These are phyloP conservation scores for Neodiprion fabricii DNA, from an alignment of 1,140 invertebrate genomes.

Conservation along the genomic window DNA sequence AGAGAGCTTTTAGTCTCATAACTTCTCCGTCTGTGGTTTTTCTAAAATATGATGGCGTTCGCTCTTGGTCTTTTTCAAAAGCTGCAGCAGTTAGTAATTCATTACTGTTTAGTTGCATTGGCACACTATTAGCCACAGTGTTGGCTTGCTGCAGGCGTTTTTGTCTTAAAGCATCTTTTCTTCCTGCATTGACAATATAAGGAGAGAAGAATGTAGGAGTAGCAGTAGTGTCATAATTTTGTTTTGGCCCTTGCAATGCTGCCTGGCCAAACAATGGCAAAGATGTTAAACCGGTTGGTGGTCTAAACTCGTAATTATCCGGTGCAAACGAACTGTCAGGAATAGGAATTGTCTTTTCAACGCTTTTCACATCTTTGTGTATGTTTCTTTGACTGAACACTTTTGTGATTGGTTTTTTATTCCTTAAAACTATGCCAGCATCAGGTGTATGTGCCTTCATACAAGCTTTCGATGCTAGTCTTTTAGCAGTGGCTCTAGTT, in stretches of 20 bases:
- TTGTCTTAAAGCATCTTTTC: constrained; percentile 58
- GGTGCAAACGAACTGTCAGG: constrained; percentile 38
- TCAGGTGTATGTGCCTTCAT: constrained; percentile 5
- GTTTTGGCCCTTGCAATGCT: constrained; percentile 13
- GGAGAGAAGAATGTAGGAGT: constrained; percentile 44
- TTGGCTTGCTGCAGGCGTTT: constrained; percentile 48
- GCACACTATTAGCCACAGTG: not conserved
- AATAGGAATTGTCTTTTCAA: not conserved
- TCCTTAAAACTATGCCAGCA: constrained; percentile 5
- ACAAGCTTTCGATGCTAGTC: constrained; percentile 38
- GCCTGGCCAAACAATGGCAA: constrained; percentile 38
- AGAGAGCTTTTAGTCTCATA: constrained; percentile 53
- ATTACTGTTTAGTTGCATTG: not conserved
- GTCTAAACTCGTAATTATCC: constrained; percentile 37
- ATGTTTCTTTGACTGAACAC: not conserved
- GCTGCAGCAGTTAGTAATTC: constrained; percentile 20
- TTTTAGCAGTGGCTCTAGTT: constrained; percentile 48
- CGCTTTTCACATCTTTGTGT: not conserved
- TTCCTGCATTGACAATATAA: constrained; percentile 48
- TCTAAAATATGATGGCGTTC: constrained; percentile 64
- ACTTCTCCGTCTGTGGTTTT: constrained; percentile 61
- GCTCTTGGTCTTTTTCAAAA: constrained; percentile 52
- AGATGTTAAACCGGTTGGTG: constrained; percentile 29
- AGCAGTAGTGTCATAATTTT: not conserved
- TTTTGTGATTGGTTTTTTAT: constrained; percentile 14